These are phyloP conservation scores for Acridotheres tristis DNA, from an alignment of 2,797 vertebrate species.

Conservation along the genomic window DNA sequence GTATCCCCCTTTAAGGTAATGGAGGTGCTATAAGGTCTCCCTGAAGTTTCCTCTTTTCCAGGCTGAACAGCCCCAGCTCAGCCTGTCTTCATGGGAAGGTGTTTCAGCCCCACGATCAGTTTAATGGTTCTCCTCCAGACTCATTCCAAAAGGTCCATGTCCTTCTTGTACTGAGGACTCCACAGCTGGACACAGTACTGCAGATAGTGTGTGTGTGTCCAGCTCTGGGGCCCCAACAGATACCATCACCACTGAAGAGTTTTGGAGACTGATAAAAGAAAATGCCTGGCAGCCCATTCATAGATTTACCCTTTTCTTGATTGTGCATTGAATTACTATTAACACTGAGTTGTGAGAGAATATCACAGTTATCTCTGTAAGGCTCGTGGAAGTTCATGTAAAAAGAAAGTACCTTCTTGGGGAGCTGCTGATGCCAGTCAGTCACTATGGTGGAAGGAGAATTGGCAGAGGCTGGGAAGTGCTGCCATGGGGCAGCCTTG, in stretches of 20 bases:
- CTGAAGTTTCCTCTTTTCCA: not conserved
- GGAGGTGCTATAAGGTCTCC: not conserved
- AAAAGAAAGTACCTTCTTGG: not conserved
- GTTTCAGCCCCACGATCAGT: not conserved
- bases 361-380: not conserved
- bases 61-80: not conserved
- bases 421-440: not conserved
- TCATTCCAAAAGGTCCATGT: not conserved
- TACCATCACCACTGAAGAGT: not conserved
- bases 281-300: not conserved
- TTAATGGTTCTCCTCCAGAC: not conserved
- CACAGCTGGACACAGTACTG: not conserved
- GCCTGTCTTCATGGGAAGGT: not conserved
- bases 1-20: not conserved
- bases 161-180: not conserved
- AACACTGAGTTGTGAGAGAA: not conserved
- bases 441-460: not conserved
- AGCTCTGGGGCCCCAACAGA: not conserved
- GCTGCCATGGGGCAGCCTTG: not conserved
- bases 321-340: not conserved
- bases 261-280: not conserved
- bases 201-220: not conserved
- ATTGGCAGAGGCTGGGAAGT: not conserved
- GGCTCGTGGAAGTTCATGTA: not conserved
- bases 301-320: not conserved